Conservation (phyloP, 2,113 vertebrate species). For the Castor canadensis region DNA sequence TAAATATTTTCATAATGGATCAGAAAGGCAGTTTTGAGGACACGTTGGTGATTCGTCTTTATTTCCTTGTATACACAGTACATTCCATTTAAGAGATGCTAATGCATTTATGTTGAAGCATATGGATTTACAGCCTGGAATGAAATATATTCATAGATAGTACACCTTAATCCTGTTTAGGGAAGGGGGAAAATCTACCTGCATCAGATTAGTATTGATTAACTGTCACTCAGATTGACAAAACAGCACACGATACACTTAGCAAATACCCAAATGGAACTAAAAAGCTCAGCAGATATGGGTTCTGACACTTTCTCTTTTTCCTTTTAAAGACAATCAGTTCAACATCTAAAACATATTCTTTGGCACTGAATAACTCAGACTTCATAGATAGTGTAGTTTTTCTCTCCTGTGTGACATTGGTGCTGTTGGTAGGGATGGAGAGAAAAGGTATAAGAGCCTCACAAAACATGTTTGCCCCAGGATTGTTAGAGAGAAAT, state of each 20-base stretch:
- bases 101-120: conserved; percentile 79
- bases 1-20: conserved; percentile 56
- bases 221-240: conserved; percentile 82
- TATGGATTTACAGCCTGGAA: conserved; percentile 71
- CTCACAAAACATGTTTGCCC: conserved; percentile 28
- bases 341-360: conserved; percentile 70
- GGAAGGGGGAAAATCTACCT: conserved; percentile 76
- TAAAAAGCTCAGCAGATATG: conserved; percentile 76
- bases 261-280: conserved; percentile 76
- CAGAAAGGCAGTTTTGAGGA: conserved; percentile 54
- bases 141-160: conserved; percentile 80
- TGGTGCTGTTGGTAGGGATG: conserved; percentile 42
- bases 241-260: conserved; percentile 75
- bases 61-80: conserved; percentile 77
- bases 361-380: conserved; percentile 75
- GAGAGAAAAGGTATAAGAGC: conserved; percentile 39
- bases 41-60: conserved; percentile 65
- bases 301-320: conserved; percentile 76
- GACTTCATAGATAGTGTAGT: conserved; percentile 38
- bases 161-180: conserved; percentile 81
- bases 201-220: conserved; percentile 85
- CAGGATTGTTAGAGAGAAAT: conserved; percentile 39
- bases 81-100: conserved; percentile 61
- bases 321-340: conserved; percentile 74
- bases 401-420: conserved; percentile 56